phyloP scores from a whole-genome alignment of 2,888 invertebrate genomes.

The Lepas anatifera region DNA sequence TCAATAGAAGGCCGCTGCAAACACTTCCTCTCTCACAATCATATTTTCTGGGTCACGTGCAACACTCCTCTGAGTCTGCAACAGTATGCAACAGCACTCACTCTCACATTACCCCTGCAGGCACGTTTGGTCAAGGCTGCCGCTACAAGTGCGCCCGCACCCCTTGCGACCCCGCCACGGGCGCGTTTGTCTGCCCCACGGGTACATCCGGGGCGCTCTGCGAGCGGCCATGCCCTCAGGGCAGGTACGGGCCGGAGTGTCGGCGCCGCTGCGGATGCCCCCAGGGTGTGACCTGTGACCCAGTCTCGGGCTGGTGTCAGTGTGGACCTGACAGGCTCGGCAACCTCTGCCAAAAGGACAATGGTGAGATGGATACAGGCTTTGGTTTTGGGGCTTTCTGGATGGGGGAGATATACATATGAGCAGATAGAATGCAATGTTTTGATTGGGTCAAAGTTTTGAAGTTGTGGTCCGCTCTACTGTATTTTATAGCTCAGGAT shows the following conservation, averaged over 20 bases:
- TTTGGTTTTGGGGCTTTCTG: background rate
- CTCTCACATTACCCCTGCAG: background rate
- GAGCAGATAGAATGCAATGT: background rate
- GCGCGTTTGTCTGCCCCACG: background rate
- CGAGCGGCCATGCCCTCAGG: slow-evolving; percentile 30
- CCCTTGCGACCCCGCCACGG: background rate
- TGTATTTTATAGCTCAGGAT: too few species aligned
- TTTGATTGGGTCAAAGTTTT: too few species aligned
- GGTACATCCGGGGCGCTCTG: slow-evolving; percentile 1
- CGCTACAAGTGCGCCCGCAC: background rate
- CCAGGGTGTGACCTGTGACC: slow-evolving; percentile 28
- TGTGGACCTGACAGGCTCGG: slow-evolving; percentile 38
- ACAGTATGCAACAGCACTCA: too few species aligned
- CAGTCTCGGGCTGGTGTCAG: slow-evolving; percentile 34
- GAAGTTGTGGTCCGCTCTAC: too few species aligned
- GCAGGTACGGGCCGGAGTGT: slow-evolving; percentile 38
- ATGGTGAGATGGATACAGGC: background rate
- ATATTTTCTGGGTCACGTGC: too few species aligned
- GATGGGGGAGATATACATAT: background rate
- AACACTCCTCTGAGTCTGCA: too few species aligned
- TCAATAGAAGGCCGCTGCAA: too few species aligned
- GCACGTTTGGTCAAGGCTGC: background rate
- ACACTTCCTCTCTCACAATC: too few species aligned
- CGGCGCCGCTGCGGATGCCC: slow-evolving; percentile 31
- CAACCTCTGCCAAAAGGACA: slow-evolving; percentile 30